phyloP scores from a whole-genome alignment of 2,888 invertebrate genomes.

The Eulithis testata region DNA sequence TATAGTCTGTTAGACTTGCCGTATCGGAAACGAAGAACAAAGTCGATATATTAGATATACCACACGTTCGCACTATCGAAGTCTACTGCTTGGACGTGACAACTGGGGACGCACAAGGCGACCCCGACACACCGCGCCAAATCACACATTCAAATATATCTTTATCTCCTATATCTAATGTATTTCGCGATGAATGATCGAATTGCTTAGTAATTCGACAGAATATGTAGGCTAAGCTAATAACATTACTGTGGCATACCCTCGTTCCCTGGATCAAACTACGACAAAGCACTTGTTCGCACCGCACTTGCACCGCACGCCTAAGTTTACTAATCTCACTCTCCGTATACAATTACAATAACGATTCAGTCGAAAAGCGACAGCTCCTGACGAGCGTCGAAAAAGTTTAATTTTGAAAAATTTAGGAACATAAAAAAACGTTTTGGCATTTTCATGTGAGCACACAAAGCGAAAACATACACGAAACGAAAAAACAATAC shows the following conservation, averaged over 20 bases:
- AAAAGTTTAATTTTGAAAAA: slow-evolving; percentile 43
- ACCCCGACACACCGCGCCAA: slow-evolving; percentile 61
- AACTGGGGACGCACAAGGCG: slow-evolving; percentile 56
- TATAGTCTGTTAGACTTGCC: slow-evolving; percentile 75
- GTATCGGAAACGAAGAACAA: slow-evolving; percentile 48
- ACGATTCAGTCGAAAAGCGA: slow-evolving; percentile 73
- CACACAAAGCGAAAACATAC: slow-evolving; percentile 46
- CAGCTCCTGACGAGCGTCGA: slow-evolving; percentile 46
- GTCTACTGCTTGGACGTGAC: slow-evolving; percentile 63
- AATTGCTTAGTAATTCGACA: slow-evolving; percentile 82
- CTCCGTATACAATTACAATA: slow-evolving; percentile 59
- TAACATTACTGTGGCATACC: slow-evolving; percentile 76
- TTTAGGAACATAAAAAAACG: slow-evolving; percentile 46
- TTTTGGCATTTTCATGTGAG: slow-evolving; percentile 56
- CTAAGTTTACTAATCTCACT: slow-evolving; percentile 80
- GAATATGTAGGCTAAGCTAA: slow-evolving; percentile 67
- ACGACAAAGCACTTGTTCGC: slow-evolving; percentile 70
- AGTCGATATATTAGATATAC: slow-evolving; percentile 74
- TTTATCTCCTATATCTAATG: slow-evolving; percentile 72
- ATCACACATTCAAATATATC: slow-evolving; percentile 71
- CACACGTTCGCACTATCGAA: slow-evolving; percentile 52
- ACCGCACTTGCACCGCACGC: slow-evolving; percentile 57
- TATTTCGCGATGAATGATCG: slow-evolving; percentile 85
- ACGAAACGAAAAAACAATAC: slow-evolving; percentile 57
- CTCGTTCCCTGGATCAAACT: slow-evolving; percentile 66